Evolutionary conservation across 2,113 vertebrate genomes (phyloP).

Genomic region (Lonchura striata): DNA sequence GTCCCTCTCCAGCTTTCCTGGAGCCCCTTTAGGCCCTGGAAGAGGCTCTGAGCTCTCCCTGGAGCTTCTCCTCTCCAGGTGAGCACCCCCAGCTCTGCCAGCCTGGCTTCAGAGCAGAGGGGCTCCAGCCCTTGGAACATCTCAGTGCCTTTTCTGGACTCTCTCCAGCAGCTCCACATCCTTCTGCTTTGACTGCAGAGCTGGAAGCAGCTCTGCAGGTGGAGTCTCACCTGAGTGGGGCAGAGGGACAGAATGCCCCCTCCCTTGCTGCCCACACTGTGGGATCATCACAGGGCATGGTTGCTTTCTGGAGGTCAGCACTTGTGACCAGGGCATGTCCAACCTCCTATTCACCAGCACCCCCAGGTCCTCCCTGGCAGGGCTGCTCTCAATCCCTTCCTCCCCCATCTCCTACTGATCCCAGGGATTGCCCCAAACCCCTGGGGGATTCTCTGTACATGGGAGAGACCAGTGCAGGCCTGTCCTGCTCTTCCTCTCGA

Average conservation of each 20-base stretch:
- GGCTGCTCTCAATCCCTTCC: neutral
- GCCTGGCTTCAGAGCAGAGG: too few relatives aligned
- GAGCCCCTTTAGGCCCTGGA: neutral
- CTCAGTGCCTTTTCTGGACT: neutral
- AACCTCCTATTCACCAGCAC: neutral
- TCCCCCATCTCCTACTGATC: neutral
- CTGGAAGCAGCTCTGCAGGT: neutral
- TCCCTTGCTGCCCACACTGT: too few relatives aligned
- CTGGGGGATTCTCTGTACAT: accelerated
- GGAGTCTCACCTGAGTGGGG: neutral
- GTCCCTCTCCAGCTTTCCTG: neutral
- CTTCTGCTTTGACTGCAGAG: neutral
- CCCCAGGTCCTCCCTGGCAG: neutral
- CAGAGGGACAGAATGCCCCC: neutral
- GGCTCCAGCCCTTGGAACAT: too few relatives aligned
- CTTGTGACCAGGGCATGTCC: neutral
- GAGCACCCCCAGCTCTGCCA: neutral
- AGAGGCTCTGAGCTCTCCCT: neutral
- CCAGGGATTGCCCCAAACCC: neutral
- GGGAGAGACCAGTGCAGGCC: neutral
- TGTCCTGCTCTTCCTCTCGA: neutral
- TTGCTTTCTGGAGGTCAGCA: neutral
- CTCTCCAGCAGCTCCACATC: neutral
- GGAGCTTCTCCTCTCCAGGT: neutral
- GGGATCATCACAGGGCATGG: too few relatives aligned